phyloP scores from a whole-genome alignment of 1,140 invertebrate species.

The Paralvinella palmiformis region DNA sequence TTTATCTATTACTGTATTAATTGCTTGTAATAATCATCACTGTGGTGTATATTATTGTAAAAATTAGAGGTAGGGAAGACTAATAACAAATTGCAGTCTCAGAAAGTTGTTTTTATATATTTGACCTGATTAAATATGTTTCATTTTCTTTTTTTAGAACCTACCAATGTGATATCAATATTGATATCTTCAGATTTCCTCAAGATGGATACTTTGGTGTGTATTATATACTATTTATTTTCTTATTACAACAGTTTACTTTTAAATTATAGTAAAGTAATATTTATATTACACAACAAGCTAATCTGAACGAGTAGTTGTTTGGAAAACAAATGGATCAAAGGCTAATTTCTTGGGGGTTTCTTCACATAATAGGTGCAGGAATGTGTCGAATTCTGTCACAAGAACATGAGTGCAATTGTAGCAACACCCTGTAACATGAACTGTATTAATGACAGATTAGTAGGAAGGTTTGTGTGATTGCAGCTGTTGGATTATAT shows the following conservation, averaged over 20 bases:
- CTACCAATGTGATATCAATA: slow-evolving; percentile 81
- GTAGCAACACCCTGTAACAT: slow-evolving; percentile 47
- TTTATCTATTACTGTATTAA: too few relatives aligned
- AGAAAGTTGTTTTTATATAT: too few relatives aligned
- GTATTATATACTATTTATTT: slow-evolving; percentile 7
- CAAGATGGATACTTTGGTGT: slow-evolving; percentile 80
- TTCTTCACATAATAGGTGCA: slow-evolving; percentile 32
- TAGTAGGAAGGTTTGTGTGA: slow-evolving; percentile 38
- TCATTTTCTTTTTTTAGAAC: slow-evolving; percentile 55
- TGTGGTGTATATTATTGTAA: too few relatives aligned
- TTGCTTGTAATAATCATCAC: too few relatives aligned
- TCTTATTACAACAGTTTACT: too few relatives aligned
- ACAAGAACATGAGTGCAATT: slow-evolving; percentile 42
- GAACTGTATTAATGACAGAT: slow-evolving; percentile 48
- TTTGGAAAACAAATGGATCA: background rate
- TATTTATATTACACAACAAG: too few relatives aligned
- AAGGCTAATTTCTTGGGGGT: background rate
- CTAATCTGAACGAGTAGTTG: too few relatives aligned
- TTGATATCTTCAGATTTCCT: slow-evolving; percentile 88
- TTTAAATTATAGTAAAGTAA: too few relatives aligned
- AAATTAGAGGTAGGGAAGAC: too few relatives aligned
- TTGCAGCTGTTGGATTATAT: background rate
- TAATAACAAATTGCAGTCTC: too few relatives aligned
- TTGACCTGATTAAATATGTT: too few relatives aligned
- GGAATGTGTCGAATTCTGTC: slow-evolving; percentile 46